Conservation (phyloP, 2,888 invertebrate species). For the Troides helena region DNA sequence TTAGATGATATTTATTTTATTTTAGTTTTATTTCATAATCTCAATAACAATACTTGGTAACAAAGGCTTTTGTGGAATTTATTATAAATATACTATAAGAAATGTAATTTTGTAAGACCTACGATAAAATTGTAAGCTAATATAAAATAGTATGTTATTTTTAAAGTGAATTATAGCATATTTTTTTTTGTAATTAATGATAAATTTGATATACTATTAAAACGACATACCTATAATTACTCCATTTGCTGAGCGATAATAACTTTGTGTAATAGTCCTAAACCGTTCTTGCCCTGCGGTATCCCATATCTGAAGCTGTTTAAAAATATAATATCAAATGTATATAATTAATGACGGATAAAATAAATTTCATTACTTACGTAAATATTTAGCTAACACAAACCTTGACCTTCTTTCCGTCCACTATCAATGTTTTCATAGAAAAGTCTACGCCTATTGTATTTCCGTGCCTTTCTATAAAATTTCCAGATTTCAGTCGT, state of each 20-base stretch:
- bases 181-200: not conserved
- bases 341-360: not conserved
- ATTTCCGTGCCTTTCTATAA: constrained; percentile 96
- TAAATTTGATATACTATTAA: not conserved
- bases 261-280: constrained; percentile 97
- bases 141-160: too few species aligned
- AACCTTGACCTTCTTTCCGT: constrained; percentile 97
- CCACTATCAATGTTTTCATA: constrained; percentile 97
- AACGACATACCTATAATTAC: constrained; percentile 89
- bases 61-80: too few species aligned
- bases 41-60: too few species aligned
- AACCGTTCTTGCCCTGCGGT: constrained; percentile 98
- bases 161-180: not conserved
- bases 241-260: constrained; percentile 97
- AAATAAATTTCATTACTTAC: constrained; percentile 25
- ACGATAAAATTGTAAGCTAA: too few species aligned
- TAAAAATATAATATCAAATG: constrained; percentile 39
- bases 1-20: too few species aligned
- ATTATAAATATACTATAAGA: too few species aligned
- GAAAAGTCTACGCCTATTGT: constrained; percentile 99
- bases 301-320: constrained; percentile 96
- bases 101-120: too few species aligned
- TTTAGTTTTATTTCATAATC: too few species aligned
- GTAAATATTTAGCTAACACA: constrained; percentile 45
- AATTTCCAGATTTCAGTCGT: constrained; percentile 96